Conservation (phyloP, 1,140 invertebrate species). For the Cherax quadricarinatus region DNA sequence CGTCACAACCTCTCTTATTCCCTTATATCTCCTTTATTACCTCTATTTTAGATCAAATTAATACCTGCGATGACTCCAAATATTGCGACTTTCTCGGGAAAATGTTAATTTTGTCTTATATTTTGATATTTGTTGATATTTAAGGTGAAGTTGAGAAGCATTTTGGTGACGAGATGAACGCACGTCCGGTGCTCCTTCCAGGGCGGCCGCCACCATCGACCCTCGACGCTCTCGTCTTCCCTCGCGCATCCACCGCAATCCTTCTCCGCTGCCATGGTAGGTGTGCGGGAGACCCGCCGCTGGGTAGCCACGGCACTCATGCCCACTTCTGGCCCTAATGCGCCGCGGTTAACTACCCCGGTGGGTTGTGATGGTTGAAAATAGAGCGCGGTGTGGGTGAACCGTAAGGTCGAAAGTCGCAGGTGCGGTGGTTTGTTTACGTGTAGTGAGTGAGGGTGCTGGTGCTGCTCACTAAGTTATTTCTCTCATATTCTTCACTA, state of each 20-base stretch:
- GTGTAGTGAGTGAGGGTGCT: conserved; percentile 37
- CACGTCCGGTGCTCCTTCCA: conserved; percentile 37
- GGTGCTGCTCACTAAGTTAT: neutral
- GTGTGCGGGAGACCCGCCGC: neutral
- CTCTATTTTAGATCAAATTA: conserved; percentile 28
- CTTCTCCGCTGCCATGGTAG: conserved; percentile 39
- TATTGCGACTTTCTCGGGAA: no score
- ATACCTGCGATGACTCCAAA: neutral
- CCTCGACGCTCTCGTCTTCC: no score
- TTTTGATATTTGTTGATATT: neutral
- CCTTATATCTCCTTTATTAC: neutral
- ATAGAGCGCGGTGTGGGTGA: neutral
- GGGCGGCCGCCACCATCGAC: no score
- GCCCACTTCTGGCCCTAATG: no score
- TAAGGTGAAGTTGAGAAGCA: neutral
- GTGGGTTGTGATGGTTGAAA: neutral
- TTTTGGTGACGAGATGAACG: conserved; percentile 57
- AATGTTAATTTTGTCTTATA: no score
- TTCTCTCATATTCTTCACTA: no score
- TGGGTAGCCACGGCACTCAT: no score
- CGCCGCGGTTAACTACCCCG: no score
- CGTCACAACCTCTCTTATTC: conserved; percentile 40
- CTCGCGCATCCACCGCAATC: neutral
- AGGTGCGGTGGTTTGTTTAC: conserved; percentile 59
- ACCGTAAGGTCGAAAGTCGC: conserved; percentile 54